Conservation (phyloP, 2,797 vertebrate genomes). For the Trachurus trachurus region DNA sequence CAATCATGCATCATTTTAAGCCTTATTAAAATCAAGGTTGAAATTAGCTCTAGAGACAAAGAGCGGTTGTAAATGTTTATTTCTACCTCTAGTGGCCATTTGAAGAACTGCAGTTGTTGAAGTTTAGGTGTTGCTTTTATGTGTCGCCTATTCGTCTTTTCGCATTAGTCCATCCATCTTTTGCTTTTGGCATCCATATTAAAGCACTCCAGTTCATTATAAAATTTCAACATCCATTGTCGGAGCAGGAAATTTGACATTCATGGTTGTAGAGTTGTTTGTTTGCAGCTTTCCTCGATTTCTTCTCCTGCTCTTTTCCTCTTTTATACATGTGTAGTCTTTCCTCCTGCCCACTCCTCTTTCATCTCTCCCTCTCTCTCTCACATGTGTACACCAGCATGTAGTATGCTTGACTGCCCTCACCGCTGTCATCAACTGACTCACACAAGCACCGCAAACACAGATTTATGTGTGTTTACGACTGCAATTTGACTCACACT, state of each 20-base stretch:
- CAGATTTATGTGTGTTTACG: slow-evolving; percentile 22
- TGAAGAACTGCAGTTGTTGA: neutral
- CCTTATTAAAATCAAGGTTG: too few species aligned
- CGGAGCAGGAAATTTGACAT: neutral
- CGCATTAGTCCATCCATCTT: neutral
- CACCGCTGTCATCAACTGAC: slow-evolving; percentile 22
- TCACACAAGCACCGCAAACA: slow-evolving; percentile 12
- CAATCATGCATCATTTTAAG: too few species aligned
- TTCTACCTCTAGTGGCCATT: too few species aligned
- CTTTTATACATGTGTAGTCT: slow-evolving; percentile 1
- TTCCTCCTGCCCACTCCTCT: slow-evolving; percentile 9
- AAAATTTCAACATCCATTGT: neutral
- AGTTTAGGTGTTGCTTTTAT: neutral
- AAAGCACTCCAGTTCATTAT: neutral
- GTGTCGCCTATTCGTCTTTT: too few species aligned
- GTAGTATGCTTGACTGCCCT: slow-evolving; percentile 11
- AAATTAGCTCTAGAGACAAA: too few species aligned
- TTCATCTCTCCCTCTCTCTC: slow-evolving; percentile 4
- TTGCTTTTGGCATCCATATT: neutral
- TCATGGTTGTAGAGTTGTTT: neutral
- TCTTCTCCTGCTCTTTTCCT: neutral
- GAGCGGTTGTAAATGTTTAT: too few species aligned
- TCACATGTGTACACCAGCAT: too few species aligned
- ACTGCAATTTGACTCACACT: slow-evolving; percentile 9
- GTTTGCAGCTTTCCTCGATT: neutral